phyloP scores from a whole-genome alignment of 2,113 vertebrate genomes.

The Macquaria australasica region DNA sequence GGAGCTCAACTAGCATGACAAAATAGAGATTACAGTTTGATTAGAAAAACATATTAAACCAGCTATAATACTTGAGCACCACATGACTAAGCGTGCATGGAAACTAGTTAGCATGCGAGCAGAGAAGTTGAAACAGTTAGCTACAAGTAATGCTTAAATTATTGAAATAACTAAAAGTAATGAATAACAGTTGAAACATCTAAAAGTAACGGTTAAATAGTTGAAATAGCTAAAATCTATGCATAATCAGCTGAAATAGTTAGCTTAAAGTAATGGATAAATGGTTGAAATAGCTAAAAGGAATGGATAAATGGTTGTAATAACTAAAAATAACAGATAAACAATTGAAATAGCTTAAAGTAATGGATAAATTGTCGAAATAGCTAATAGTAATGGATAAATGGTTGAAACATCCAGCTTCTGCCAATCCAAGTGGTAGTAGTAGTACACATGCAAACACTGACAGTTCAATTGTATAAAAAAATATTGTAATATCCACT shows the following conservation, averaged over 20 bases:
- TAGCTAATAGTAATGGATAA: background rate
- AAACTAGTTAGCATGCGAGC: background rate
- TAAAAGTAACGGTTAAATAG: too few species aligned
- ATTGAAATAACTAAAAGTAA: background rate
- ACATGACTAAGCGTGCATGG: too few species aligned
- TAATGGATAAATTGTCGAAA: background rate
- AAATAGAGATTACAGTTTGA: background rate
- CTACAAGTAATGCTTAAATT: background rate
- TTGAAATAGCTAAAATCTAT: background rate
- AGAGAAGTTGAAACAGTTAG: background rate
- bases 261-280: background rate
- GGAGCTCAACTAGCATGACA: background rate
- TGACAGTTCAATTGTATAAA: background rate
- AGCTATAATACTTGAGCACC: background rate
- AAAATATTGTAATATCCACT: background rate
- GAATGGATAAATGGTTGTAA: too few species aligned
- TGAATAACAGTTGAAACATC: too few species aligned
- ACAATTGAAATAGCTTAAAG: background rate
- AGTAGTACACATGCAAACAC: background rate
- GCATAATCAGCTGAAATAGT: background rate
- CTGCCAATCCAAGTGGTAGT: background rate
- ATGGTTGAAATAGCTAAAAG: background rate
- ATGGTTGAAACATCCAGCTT: background rate
- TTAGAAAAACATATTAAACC: background rate
- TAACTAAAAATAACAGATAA: too few species aligned